Base-by-base conservation (phyloP, 2,888 invertebrate genomes). In the Netelia fuscicornis region DNA sequence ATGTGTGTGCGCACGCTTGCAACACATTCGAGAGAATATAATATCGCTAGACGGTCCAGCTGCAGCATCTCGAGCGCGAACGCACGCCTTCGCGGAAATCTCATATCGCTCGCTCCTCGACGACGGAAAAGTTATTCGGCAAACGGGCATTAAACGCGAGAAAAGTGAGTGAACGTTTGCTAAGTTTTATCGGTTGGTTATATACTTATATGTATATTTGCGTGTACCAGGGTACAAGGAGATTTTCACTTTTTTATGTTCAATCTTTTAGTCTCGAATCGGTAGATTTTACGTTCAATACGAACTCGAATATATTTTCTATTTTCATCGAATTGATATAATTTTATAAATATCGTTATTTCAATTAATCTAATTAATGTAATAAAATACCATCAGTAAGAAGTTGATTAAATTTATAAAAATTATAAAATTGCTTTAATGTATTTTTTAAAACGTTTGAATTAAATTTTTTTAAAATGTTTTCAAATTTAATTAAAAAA, bases 41-140 rank as follows among this genome's bases (percentile, higher is more conserved):
- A 71, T 65, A 75, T 79, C 65, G 54, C 76, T 70, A 72, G 62
- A 77, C 71, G 70, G 76, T 62, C 76, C 84, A 80, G 84, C 84
- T 81, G 80, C 84, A 70, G 25, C 72, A 44, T 72, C 65, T 78
- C 48, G 71, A 76, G 64, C 60, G 68, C 56, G 58, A 64, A 65
- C 52, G 10, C 23, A 13, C 20, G 64, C 11, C 52, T 84, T 81
- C 80, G 76, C 72, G 71, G 84, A 84, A 84, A 81, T 84, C 72
- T 77, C 72, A 72, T 72, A 81, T 84, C 71, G 71, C 37, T 84
- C 76, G 37, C 25, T 68, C 60, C 20, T 78, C 72, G 71, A 67
- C 60, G 76, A 60, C 70, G 60, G 76, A 62, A 77, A 81, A 80
- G 58, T 67, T 72, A 71, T 83, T 75, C 58, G 60, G 60, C 67